Base-by-base conservation (phyloP, 1,140 invertebrate species). In the Drosophila simulans region DNA sequence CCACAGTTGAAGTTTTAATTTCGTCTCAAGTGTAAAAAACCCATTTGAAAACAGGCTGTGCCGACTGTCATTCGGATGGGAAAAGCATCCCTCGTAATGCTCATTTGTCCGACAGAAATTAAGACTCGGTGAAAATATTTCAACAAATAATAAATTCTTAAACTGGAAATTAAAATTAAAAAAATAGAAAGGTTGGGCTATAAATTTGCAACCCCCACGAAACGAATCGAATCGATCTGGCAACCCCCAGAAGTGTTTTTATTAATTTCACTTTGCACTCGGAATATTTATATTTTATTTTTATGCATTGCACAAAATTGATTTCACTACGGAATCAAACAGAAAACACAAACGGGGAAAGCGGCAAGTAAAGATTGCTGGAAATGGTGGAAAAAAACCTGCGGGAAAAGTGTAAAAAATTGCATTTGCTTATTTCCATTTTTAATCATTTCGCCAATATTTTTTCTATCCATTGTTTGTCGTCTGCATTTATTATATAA, bases 11-110 rank as follows among this genome's bases (percentile, higher is more conserved):
- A 77, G 57, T 65, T 75, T 84, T 85, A 74, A 49, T 75, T 80
- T 75, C 40, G 83, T 89, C 76, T 88, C 83, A 88, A 86, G 83
- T 86, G 83, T 88, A 76, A 74, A 88, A 86, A 88, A 88, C 82
- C 77, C 70, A 88, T 82, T 82, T 86, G 64, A 58, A 81, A 64
- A 66, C 48, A 57, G 56, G 54, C 69, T 52, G 59, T 22, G 20
- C 20, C 60, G 42, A 40, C 45, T 39, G 53, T 70, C 66, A 57
- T 58, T 37, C 56, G 15, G 17, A 72, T 31, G 35, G 35, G 17
- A 46, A 25, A 49, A 48, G 39, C 22, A 39, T 39, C 15, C 43
- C 31, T 76, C 43, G 40, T 80, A 85, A 88, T 88, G 66, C 83
- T 77, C 83, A 88, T 88, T 86, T 86, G 74, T 56, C 52, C 74